Base-by-base conservation (phyloP, 2,113 vertebrate genomes). In the Labrus mixtus region DNA sequence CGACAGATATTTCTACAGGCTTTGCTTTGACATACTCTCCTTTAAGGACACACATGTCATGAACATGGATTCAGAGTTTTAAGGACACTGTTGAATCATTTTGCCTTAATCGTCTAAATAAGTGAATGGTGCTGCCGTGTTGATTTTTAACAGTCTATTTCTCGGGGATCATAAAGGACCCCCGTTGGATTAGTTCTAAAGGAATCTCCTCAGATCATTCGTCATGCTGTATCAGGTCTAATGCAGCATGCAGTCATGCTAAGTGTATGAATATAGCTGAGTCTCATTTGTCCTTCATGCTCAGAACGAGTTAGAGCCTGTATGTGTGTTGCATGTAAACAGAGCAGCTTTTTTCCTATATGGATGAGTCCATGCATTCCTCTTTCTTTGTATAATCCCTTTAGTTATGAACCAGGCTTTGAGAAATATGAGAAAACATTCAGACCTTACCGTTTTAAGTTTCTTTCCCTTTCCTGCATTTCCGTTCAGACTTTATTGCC, bases 271-370 rank as follows among this genome's bases (percentile, higher is more conserved):
- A 41, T 20, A 10, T 1, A 23, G n/a, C 19, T 10, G 7, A 54
- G 36, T 8, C 4, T 51, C 36, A 8, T 66, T 17, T 10, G 25
- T 55, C 56, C 56, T 66, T 73, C 63, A 55, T 5, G 39, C 69
- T 61, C 48, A 48, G 69, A 62, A 51, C 16, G 2, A 68, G 4
- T 19, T 17, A 22, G 29, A 10, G 25, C 3, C 8, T 9, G 37
- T 50, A 58, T 62, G 41, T 25, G 19, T 1, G 55, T 20, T 66
- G 48, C 17, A 29, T 29, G 23, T 1, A 70, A 4, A 33, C 29
- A 33, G 29, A 6, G 29, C 29, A 41, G 39, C 39, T 66, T 16
- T 62, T 57, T 15, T 29, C 41, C 17, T 37, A 25, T 13, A 59
- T 53, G 43, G 10, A 58, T 25, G 33, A 68, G 12, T 45, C 36